Percentiles rank a stretch among this genome's conserved stretches.
These are phyloP conservation scores for Aporrectodea caliginosa DNA, from an alignment of 1,140 invertebrate genomes.

Conservation along the genomic window DNA sequence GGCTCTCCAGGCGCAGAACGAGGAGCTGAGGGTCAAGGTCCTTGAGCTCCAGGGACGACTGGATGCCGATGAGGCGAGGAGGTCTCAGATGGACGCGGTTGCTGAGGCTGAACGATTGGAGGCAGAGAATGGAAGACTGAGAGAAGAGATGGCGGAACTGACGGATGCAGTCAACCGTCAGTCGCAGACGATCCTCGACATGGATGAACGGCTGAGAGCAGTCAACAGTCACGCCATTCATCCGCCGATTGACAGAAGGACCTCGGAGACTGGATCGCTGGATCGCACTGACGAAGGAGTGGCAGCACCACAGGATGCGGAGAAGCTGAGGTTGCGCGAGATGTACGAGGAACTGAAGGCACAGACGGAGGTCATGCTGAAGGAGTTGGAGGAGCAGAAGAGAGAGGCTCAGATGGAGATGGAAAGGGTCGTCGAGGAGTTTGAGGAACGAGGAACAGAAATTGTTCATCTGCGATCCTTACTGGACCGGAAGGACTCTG, in stretches of 20 bases:
- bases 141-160: not conserved
- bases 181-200: not conserved
- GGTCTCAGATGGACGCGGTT: not conserved
- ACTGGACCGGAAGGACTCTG: not conserved
- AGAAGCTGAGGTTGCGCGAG: not conserved
- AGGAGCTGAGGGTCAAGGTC: slow-evolving; percentile 1
- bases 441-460: not conserved
- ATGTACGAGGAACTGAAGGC: not conserved
- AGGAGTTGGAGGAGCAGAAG: not conserved
- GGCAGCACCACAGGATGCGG: too few species aligned
- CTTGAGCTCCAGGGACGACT: not conserved
- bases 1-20: slow-evolving; percentile 7
- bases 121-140: not conserved
- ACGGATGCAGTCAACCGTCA: not conserved
- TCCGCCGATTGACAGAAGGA: not conserved
- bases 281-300: too few species aligned
- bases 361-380: not conserved
- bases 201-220: not conserved
- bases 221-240: not conserved
- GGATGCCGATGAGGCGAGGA: not conserved
- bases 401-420: not conserved
- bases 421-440: not conserved
- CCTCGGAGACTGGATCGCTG: too few species aligned
- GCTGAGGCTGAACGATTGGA: not conserved
- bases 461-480: not conserved